Conservation (phyloP, 2,113 vertebrate species). For the Otus sunia region DNA sequence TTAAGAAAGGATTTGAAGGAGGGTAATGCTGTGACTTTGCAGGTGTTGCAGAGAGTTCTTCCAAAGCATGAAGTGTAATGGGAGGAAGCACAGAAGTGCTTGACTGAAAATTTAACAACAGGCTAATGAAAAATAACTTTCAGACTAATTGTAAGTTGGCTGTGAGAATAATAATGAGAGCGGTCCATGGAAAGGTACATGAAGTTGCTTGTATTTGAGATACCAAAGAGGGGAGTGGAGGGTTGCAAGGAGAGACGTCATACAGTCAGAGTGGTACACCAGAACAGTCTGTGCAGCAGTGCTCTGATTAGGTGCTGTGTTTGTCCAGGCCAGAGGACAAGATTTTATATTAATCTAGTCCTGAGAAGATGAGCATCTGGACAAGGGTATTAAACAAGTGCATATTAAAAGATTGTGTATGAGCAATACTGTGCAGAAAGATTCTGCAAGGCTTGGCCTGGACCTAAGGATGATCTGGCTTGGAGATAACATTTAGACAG, state of each 20-base stretch:
- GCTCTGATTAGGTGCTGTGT: not conserved
- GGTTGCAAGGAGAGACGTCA: not conserved
- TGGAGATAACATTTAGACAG: not conserved
- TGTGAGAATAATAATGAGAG: constrained; percentile 14
- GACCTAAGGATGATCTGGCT: not conserved
- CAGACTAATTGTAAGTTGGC: not conserved
- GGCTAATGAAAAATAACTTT: constrained; percentile 14
- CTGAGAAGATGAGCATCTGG: not conserved
- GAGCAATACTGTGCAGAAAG: not conserved
- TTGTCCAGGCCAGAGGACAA: not conserved
- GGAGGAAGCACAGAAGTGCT: not conserved
- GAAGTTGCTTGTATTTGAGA: not conserved
- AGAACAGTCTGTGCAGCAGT: not conserved
- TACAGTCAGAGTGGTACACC: not conserved
- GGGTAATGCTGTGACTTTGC: not conserved
- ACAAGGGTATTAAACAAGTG: not conserved
- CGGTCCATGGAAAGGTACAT: not conserved
- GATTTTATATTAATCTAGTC: not conserved
- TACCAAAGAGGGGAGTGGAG: not conserved
- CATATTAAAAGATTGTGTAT: not conserved
- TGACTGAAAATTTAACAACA: constrained; percentile 13
- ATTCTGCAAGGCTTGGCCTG: not conserved
- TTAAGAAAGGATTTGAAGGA: not conserved
- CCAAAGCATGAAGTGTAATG: not conserved
- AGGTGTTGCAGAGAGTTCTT: constrained; percentile 24